Evolutionary conservation across 1,140 invertebrate genomes (phyloP).

Genomic region (Cydia pomonella): DNA sequence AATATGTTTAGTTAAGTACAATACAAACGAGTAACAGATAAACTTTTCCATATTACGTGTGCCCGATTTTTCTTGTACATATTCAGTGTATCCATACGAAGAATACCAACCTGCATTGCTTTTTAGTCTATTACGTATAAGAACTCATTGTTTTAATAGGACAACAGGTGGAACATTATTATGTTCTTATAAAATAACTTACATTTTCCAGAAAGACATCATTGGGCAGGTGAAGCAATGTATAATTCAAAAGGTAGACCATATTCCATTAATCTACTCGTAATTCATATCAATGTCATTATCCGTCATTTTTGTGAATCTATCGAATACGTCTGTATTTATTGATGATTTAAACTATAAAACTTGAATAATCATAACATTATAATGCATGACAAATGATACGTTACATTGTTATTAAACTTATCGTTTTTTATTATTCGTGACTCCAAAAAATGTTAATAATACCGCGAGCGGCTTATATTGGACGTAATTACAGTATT

Average conservation of each 20-base stretch:
- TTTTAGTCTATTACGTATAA: no score
- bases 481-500: slow-evolving; percentile 55
- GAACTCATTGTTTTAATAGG: no score
- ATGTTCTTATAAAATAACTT: neutral
- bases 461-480: slow-evolving; percentile 44
- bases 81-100: no score
- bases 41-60: no score
- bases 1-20: no score
- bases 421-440: slow-evolving; percentile 40
- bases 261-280: neutral
- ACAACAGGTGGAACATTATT: no score
- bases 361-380: slow-evolving; percentile 34
- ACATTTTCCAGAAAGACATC: neutral
- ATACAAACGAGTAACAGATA: no score
- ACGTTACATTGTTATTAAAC: slow-evolving; percentile 45
- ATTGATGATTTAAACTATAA: slow-evolving; percentile 31
- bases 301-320: slow-evolving; percentile 16
- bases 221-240: slow-evolving; percentile 7
- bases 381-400: slow-evolving; percentile 39
- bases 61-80: no score
- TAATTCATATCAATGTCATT: slow-evolving; percentile 10
- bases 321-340: slow-evolving; percentile 31
- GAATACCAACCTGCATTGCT: no score
- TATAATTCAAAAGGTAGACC: slow-evolving; percentile 10
- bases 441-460: slow-evolving; percentile 48